phyloP scores from a whole-genome alignment of 2,888 invertebrate genomes.

The Caenorhabditis wallacei region DNA sequence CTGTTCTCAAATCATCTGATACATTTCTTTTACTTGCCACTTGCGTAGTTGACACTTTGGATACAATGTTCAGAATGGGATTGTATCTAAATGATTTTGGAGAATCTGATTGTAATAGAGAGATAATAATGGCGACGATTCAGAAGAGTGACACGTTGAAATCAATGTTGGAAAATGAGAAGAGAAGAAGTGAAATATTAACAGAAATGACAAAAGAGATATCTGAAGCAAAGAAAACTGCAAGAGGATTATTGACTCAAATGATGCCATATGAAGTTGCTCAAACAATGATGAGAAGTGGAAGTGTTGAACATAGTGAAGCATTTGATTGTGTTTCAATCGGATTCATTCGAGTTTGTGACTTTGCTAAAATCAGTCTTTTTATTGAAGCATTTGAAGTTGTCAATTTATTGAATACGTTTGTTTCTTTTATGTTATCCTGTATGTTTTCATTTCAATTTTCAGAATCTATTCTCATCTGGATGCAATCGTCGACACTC shows the following conservation, averaged over 20 bases:
- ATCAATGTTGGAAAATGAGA: constrained; percentile 94
- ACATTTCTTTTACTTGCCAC: constrained; percentile 76
- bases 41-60: constrained; percentile 90
- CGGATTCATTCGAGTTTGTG: constrained; percentile 92
- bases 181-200: constrained; percentile 89
- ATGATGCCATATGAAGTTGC: constrained; percentile 95
- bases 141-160: constrained; percentile 98
- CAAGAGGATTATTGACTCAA: constrained; percentile 95
- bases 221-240: constrained; percentile 96
- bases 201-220: constrained; percentile 96
- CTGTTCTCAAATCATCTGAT: constrained; percentile 72
- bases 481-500: constrained; percentile 93
- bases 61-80: constrained; percentile 93
- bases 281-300: constrained; percentile 69
- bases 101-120: constrained; percentile 97
- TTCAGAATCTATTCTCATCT: constrained; percentile 85
- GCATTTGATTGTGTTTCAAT: constrained; percentile 97
- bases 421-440: constrained; percentile 84
- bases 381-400: constrained; percentile 97
- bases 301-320: constrained; percentile 85
- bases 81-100: constrained; percentile 97
- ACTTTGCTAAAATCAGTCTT: constrained; percentile 95
- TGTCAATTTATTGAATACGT: constrained; percentile 93
- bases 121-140: constrained; percentile 92
- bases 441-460: too few relatives aligned